Conservation (phyloP, 2,888 invertebrate genomes). For the Eupithecia subfuscata region DNA sequence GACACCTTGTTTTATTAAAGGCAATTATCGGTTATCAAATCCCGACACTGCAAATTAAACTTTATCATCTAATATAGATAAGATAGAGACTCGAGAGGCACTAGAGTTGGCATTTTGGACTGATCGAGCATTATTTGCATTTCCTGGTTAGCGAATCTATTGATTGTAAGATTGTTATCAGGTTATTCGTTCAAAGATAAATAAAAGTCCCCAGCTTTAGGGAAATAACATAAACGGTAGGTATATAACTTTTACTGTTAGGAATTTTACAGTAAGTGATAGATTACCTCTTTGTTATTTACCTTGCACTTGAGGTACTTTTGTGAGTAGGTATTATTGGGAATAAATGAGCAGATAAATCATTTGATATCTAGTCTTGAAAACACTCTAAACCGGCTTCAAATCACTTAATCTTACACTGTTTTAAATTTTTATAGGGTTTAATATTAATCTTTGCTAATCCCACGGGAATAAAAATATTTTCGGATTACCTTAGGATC, state of each 20-base stretch:
- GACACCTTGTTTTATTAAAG: neutral
- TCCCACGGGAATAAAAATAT: too few species aligned
- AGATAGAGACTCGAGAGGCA: neutral
- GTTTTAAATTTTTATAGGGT: too few species aligned
- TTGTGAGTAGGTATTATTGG: neutral
- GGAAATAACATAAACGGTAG: neutral
- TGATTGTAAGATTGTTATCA: neutral
- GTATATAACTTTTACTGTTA: neutral
- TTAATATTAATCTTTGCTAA: too few species aligned
- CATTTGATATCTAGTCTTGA: too few species aligned
- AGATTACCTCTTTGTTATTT: neutral
- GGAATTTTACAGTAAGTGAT: neutral
- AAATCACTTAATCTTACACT: too few species aligned
- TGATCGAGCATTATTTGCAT: constrained; percentile 3
- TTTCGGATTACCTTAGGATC: too few species aligned
- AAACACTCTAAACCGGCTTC: too few species aligned
- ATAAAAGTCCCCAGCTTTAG: constrained; percentile 1
- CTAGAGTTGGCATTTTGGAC: neutral
- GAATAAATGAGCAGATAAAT: neutral
- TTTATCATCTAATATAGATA: neutral
- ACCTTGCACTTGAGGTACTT: neutral
- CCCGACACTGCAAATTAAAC: constrained; percentile 5
- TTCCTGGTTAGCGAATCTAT: constrained; percentile 1
- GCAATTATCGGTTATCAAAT: neutral
- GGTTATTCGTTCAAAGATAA: constrained; percentile 3